A percentile compares a stretch with the other conserved stretches of the same genome.
Conservation (phyloP, 2,888 invertebrate species). For the Hypena proboscidalis region DNA sequence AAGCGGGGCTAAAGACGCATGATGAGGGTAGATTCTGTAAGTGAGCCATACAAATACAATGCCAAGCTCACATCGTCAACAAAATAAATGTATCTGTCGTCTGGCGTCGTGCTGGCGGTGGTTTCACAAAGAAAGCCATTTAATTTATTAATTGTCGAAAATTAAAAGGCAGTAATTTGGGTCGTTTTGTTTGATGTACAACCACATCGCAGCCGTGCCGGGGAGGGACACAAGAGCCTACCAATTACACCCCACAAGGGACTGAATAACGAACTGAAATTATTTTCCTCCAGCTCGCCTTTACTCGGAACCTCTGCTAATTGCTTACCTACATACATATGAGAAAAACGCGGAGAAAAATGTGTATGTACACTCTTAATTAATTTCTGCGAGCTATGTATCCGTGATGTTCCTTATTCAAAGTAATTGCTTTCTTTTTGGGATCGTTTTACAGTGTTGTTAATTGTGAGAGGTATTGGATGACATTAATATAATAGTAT, state of each 20-base stretch:
- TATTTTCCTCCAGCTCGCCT: slow-evolving; percentile 61
- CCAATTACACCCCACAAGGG: slow-evolving; percentile 60
- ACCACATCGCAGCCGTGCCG: slow-evolving; percentile 36
- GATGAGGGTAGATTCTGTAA: neutral
- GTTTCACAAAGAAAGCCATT: slow-evolving; percentile 46
- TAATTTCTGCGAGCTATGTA: slow-evolving; percentile 27
- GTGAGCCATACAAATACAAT: slow-evolving; percentile 16
- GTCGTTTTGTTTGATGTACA: slow-evolving; percentile 60
- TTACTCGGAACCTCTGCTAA: slow-evolving; percentile 59
- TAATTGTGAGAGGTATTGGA: no score
- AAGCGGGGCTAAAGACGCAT: slow-evolving; percentile 9
- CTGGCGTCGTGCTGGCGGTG: slow-evolving; percentile 31
- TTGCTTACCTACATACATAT: slow-evolving; percentile 53
- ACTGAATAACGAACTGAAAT: slow-evolving; percentile 65
- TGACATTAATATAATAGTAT: no score
- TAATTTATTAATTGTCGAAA: slow-evolving; percentile 59
- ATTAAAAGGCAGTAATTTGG: slow-evolving; percentile 63
- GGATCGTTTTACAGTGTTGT: no score
- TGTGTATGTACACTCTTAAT: slow-evolving; percentile 32
- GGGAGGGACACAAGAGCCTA: slow-evolving; percentile 50
- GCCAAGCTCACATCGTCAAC: slow-evolving; percentile 9
- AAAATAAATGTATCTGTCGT: slow-evolving; percentile 15
- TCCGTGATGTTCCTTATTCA: neutral
- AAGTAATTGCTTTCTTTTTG: neutral
- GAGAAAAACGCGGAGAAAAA: slow-evolving; percentile 31